phyloP scores from a whole-genome alignment of 2,888 invertebrate genomes.

The Sesamia inferens region DNA sequence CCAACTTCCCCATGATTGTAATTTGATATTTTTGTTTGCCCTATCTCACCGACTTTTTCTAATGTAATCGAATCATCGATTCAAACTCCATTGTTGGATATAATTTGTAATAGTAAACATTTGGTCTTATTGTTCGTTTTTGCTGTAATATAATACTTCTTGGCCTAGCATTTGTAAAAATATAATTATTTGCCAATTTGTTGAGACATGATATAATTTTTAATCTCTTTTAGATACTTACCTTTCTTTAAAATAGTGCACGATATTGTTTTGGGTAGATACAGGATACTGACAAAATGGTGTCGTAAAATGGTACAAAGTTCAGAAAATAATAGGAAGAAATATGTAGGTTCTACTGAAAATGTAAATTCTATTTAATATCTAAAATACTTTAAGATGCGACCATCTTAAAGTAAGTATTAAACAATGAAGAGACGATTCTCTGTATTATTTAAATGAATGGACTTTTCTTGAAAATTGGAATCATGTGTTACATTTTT shows the following conservation, averaged over 20 bases:
- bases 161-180: constrained; percentile 11
- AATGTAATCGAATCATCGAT: constrained; percentile 76
- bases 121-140: constrained; percentile 78
- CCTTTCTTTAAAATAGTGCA: too few relatives aligned
- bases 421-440: too few relatives aligned
- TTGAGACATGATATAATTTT: not conserved
- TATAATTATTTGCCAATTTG: constrained; percentile 9
- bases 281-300: too few relatives aligned
- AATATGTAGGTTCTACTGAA: not conserved
- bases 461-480: not conserved
- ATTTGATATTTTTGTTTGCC: constrained; percentile 83
- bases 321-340: not conserved
- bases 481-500: not conserved
- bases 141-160: constrained; percentile 69
- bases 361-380: constrained; percentile 5
- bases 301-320: not conserved
- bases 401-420: too few relatives aligned
- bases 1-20: constrained; percentile 70
- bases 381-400: not conserved
- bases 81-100: constrained; percentile 76
- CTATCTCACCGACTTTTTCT: constrained; percentile 68
- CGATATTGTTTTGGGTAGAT: too few relatives aligned
- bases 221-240: too few relatives aligned
- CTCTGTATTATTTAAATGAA: not conserved
- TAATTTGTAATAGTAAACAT: constrained; percentile 89